These are phyloP conservation scores for Ichneumon xanthorius DNA, from an alignment of 2,888 invertebrate species.

Conservation along the genomic window DNA sequence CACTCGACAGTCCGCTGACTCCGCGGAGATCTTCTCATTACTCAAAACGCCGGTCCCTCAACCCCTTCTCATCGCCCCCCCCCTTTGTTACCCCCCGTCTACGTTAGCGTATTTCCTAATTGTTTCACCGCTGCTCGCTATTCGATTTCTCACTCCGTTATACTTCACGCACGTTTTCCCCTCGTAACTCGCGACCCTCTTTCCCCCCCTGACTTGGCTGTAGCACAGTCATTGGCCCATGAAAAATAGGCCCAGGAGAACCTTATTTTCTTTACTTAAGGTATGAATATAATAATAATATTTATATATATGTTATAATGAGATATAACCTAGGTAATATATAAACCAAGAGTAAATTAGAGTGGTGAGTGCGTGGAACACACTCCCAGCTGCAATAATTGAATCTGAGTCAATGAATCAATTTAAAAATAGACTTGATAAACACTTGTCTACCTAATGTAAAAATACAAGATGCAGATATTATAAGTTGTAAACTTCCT, in stretches of 20 bases:
- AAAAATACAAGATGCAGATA: too few species aligned
- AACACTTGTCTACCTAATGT: too few species aligned
- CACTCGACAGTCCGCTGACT: slow-evolving; percentile 65
- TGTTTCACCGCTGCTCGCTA: slow-evolving; percentile 42
- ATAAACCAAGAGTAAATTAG: too few species aligned
- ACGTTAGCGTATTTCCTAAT: slow-evolving; percentile 48
- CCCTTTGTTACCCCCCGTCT: background rate
- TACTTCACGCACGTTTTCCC: slow-evolving; percentile 42
- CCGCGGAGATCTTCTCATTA: slow-evolving; percentile 48
- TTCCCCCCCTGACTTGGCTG: background rate
- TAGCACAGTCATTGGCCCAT: slow-evolving; percentile 4
- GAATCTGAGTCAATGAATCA: too few species aligned
- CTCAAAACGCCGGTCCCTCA: slow-evolving; percentile 56
- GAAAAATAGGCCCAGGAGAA: background rate
- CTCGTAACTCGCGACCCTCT: slow-evolving; percentile 25
- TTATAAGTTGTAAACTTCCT: too few species aligned
- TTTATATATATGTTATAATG: too few species aligned
- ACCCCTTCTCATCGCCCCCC: slow-evolving; percentile 45
- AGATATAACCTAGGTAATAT: too few species aligned
- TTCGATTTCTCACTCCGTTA: slow-evolving; percentile 41
- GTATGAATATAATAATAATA: too few species aligned
- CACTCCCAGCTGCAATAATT: too few species aligned
- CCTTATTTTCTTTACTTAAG: background rate
- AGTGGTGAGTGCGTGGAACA: too few species aligned
- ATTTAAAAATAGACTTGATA: too few species aligned